Percentiles rank a stretch among this genome's conserved stretches.
phyloP scores from a whole-genome alignment of 1,140 invertebrate species.

The Streblospio benedicti region DNA sequence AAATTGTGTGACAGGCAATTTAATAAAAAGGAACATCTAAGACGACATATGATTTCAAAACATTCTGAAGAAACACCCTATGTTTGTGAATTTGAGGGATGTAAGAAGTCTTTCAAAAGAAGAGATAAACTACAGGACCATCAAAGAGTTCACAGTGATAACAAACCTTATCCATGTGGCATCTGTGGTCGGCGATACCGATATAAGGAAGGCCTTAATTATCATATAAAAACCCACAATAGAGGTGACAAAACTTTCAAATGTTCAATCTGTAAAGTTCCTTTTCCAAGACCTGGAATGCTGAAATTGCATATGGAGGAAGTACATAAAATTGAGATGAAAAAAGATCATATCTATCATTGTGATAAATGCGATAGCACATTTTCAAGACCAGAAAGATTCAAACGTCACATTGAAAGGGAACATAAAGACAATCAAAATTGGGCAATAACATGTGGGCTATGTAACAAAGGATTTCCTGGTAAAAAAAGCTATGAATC shows the following conservation, averaged over 20 bases:
- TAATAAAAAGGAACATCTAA: conserved; percentile 9
- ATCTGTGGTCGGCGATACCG: conserved; percentile 6
- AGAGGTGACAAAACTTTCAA: neutral
- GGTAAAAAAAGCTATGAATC: neutral
- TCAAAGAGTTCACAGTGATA: neutral
- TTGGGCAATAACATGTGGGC: neutral
- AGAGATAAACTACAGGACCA: conserved; percentile 12
- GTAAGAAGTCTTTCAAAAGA: conserved; percentile 12
- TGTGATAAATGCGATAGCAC: neutral
- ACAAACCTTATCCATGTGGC: conserved; percentile 3
- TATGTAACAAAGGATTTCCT: conserved; percentile 11
- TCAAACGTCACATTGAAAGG: conserved; percentile 12
- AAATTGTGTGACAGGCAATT: neutral
- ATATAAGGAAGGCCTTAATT: conserved; percentile 10
- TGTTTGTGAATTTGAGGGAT: conserved; percentile 4
- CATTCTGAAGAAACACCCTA: conserved; percentile 6
- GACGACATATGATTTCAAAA: conserved; percentile 5
- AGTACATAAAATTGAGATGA: neutral
- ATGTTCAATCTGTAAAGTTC: neutral
- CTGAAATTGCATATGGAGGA: neutral
- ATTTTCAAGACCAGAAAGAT: conserved; percentile 4
- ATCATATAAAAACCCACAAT: conserved; percentile 10
- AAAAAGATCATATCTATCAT: conserved; percentile 1
- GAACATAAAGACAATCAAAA: neutral
- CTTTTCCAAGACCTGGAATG: conserved; percentile 3